These are phyloP conservation scores for Oligia fasciuncula DNA, from an alignment of 2,888 invertebrate genomes.

Conservation along the genomic window DNA sequence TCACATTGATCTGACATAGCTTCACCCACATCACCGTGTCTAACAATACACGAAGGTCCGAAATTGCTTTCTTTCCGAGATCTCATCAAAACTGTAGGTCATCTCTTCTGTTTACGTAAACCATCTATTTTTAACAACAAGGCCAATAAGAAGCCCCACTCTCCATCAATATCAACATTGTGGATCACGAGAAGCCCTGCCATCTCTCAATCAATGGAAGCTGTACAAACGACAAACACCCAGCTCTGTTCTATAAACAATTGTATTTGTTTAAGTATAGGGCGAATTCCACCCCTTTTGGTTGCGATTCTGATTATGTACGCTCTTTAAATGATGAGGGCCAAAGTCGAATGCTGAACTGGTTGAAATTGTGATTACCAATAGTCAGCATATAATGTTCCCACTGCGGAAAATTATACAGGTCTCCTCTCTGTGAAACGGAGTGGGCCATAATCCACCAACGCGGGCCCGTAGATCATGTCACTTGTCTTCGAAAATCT, in stretches of 20 bases:
- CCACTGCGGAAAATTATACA: not conserved
- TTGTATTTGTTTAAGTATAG: constrained; percentile 50
- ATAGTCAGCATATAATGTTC: not conserved
- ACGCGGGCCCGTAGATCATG: not conserved
- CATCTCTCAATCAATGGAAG: constrained; percentile 58
- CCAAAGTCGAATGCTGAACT: not conserved
- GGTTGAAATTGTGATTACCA: not conserved
- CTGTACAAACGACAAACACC: constrained; percentile 55
- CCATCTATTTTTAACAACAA: constrained; percentile 21
- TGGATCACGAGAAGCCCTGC: constrained; percentile 48
- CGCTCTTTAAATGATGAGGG: constrained; percentile 1
- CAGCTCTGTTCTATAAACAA: constrained; percentile 50
- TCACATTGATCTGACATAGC: too few species aligned
- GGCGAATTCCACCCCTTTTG: constrained; percentile 20
- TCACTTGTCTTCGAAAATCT: not conserved
- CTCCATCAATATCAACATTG: constrained; percentile 48
- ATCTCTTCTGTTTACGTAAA: constrained; percentile 30
- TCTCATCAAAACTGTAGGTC: not conserved
- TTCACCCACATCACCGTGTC: too few species aligned
- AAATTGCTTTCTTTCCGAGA: not conserved
- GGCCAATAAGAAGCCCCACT: constrained; percentile 45
- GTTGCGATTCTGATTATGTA: not conserved
- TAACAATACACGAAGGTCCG: not conserved
- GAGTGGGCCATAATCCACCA: not conserved
- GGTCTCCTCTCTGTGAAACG: not conserved